Percentiles rank a stretch among this genome's conserved stretches.
These are phyloP conservation scores for Caenorhabditis japonica DNA, from an alignment of 2,888 invertebrate species.

Conservation along the genomic window DNA sequence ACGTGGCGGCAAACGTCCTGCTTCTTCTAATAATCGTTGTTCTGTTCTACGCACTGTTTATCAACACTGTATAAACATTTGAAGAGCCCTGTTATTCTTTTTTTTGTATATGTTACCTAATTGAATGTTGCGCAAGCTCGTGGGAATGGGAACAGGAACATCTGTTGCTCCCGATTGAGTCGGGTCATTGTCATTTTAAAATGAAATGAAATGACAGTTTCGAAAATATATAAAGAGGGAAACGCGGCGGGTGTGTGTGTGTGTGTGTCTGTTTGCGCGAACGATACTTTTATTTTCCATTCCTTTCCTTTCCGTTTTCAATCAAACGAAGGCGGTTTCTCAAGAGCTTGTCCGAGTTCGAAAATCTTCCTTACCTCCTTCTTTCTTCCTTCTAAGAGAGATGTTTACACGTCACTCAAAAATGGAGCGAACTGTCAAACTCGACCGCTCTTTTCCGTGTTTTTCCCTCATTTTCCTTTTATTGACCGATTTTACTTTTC, in stretches of 20 bases:
- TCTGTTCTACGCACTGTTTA: too few relatives aligned
- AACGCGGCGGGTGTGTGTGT: slow-evolving; percentile 28
- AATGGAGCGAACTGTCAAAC: slow-evolving; percentile 41
- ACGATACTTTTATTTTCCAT: slow-evolving; percentile 20
- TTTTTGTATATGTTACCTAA: too few relatives aligned
- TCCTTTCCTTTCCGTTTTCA: too few relatives aligned
- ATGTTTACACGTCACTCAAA: slow-evolving; percentile 59
- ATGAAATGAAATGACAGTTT: slow-evolving; percentile 32
- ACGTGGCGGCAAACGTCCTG: slow-evolving; percentile 1
- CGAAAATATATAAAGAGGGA: background rate
- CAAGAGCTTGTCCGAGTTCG: too few relatives aligned
- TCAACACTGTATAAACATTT: too few relatives aligned
- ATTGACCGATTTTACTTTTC: background rate
- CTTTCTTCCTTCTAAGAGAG: too few relatives aligned
- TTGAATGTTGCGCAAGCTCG: too few relatives aligned
- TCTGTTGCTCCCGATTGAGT: too few relatives aligned
- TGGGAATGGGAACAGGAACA: too few relatives aligned
- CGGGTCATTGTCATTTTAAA: too few relatives aligned
- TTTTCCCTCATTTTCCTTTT: slow-evolving; percentile 26
- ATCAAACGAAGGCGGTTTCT: slow-evolving; percentile 27
- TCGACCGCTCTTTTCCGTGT: slow-evolving; percentile 19
- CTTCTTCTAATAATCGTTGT: slow-evolving; percentile 18
- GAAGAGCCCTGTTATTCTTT: too few relatives aligned
- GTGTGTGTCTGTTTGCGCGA: slow-evolving; percentile 29
- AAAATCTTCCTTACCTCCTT: too few relatives aligned